A percentile compares a stretch with the other conserved stretches of the same genome.
These are phyloP conservation scores for Alethe castanea DNA, from an alignment of 2,113 vertebrate genomes.

Conservation along the genomic window DNA sequence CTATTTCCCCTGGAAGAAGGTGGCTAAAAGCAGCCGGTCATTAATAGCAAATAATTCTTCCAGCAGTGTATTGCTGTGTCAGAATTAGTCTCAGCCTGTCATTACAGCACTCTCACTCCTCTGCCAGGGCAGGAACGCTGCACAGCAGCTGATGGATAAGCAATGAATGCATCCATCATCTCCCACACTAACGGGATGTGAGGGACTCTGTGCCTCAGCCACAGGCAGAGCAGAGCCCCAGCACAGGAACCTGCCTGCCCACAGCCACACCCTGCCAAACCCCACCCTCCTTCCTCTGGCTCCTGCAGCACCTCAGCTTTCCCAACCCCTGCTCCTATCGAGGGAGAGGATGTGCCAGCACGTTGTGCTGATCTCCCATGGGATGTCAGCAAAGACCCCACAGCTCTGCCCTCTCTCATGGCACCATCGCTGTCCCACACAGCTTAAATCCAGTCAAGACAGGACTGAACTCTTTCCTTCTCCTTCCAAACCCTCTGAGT, in stretches of 20 bases:
- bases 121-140: background rate
- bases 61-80: background rate
- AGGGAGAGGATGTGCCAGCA: background rate
- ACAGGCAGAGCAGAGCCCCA: background rate
- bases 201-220: background rate
- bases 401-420: background rate
- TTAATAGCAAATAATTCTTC: conserved; percentile 24
- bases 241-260: background rate
- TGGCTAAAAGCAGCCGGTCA: background rate
- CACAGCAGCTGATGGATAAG: background rate
- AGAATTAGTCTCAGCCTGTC: background rate
- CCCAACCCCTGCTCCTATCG: background rate
- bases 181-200: background rate
- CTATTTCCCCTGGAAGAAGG: background rate
- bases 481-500: background rate
- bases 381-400: background rate
- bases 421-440: background rate
- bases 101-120: background rate
- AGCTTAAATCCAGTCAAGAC: background rate
- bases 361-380: fast-evolving
- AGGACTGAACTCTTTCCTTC: background rate
- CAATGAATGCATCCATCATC: background rate
- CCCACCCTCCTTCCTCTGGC: background rate
- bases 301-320: background rate
- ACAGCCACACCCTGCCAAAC: fast-evolving